Conservation (phyloP, 1,140 invertebrate species). For the Parasteatoda tepidariorum region DNA sequence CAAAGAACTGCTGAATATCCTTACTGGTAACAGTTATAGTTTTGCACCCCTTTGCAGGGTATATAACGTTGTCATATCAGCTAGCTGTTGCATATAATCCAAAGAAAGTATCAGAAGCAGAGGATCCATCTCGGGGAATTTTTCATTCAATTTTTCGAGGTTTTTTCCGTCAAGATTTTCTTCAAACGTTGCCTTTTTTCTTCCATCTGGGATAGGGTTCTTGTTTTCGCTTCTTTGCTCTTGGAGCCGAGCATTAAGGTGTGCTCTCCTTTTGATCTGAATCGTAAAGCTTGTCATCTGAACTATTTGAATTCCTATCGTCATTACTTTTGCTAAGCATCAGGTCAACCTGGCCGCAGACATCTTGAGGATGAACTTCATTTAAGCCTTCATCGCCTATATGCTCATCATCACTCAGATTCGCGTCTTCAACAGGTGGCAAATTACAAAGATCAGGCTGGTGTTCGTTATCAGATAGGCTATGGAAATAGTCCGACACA, state of each 20-base stretch:
- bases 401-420: no score
- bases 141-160: neutral
- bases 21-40: neutral
- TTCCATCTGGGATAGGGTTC: neutral
- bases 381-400: no score
- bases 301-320: neutral
- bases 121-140: neutral
- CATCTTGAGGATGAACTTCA: neutral
- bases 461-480: no score
- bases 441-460: no score
- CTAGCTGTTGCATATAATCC: neutral
- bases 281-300: no score
- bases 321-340: no score
- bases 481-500: no score
- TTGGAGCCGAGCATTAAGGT: no score
- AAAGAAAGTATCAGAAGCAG: no score
- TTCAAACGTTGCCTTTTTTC: neutral
- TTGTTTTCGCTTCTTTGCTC: no score
- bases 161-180: neutral
- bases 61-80: constrained; percentile 3
- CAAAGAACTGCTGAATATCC: neutral
- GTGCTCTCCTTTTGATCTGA: no score
- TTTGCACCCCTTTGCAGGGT: neutral
- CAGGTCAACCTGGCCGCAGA: neutral
- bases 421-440: no score